These are phyloP conservation scores for Tetramorium alpestre DNA, from an alignment of 1,140 invertebrate species.

Conservation along the genomic window DNA sequence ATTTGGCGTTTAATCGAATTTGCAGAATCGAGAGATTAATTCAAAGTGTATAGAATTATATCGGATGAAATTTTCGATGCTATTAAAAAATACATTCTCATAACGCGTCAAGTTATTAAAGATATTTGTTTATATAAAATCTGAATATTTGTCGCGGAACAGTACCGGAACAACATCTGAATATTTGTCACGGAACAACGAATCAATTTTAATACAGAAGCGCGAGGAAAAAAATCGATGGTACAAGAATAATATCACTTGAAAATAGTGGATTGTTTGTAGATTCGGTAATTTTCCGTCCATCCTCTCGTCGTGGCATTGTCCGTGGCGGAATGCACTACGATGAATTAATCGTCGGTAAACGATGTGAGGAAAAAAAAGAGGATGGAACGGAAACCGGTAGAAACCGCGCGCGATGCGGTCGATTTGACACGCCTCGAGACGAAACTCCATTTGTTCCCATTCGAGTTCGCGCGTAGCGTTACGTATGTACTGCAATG, in stretches of 20 bases:
- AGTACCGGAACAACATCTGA: no score
- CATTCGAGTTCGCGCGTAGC: slow-evolving; percentile 45
- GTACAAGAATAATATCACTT: background rate
- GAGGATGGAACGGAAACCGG: background rate
- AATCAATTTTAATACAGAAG: background rate
- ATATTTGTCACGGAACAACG: background rate
- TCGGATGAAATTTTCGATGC: background rate
- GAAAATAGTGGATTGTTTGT: background rate
- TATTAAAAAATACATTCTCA: background rate
- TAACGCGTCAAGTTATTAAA: background rate
- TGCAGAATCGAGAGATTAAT: background rate
- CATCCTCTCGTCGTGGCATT: background rate
- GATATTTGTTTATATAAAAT: background rate
- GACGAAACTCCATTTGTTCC: slow-evolving; percentile 66
- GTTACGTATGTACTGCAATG: slow-evolving; percentile 42
- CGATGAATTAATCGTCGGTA: slow-evolving; percentile 41
- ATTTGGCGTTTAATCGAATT: background rate
- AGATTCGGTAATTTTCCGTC: slow-evolving; percentile 33
- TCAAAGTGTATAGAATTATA: background rate
- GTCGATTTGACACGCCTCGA: slow-evolving; percentile 36
- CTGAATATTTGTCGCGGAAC: background rate
- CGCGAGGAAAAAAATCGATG: background rate
- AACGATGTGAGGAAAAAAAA: background rate
- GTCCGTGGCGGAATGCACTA: background rate
- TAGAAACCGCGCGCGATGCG: slow-evolving; percentile 22